Evolutionary conservation across 2,888 invertebrate genomes (phyloP).

Genomic region (Fragum fragum): DNA sequence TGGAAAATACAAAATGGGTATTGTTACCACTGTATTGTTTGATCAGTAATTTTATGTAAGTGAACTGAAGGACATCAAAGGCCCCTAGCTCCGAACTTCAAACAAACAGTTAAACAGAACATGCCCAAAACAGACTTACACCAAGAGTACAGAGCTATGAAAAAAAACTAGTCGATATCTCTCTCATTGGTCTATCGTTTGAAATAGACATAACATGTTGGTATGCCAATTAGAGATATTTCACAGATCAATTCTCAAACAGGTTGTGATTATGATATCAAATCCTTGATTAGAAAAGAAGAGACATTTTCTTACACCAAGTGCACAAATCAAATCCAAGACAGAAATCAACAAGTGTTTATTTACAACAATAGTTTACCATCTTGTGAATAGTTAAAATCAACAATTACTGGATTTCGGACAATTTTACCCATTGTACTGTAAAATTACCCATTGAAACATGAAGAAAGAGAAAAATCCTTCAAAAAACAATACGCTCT

Average conservation of each 20-base stretch:
- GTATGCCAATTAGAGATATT: constrained; percentile 24
- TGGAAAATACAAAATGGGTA: constrained; percentile 65
- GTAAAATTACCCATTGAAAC: constrained; percentile 6
- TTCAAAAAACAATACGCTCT: constrained; percentile 4
- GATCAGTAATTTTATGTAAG: constrained; percentile 68
- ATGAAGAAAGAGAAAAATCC: constrained; percentile 1
- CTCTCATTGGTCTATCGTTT: constrained; percentile 15
- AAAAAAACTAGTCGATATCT: constrained; percentile 20
- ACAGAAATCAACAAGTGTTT: neutral
- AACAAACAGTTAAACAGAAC: constrained; percentile 64
- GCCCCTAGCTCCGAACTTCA: constrained; percentile 56
- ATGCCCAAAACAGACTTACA: constrained; percentile 62
- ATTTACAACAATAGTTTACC: neutral
- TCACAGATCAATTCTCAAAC: constrained; percentile 26
- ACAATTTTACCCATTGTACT: neutral
- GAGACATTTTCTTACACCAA: neutral
- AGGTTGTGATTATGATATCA: constrained; percentile 20
- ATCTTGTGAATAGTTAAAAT: neutral
- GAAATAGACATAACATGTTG: constrained; percentile 21
- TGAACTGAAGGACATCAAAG: constrained; percentile 65
- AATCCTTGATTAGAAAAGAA: neutral
- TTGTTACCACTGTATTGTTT: constrained; percentile 67
- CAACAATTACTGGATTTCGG: neutral
- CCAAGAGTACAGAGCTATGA: constrained; percentile 27
- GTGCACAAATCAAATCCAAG: neutral